Evolutionary conservation across 2,888 invertebrate genomes (phyloP).

Genomic region (Diplolepis rosae): DNA sequence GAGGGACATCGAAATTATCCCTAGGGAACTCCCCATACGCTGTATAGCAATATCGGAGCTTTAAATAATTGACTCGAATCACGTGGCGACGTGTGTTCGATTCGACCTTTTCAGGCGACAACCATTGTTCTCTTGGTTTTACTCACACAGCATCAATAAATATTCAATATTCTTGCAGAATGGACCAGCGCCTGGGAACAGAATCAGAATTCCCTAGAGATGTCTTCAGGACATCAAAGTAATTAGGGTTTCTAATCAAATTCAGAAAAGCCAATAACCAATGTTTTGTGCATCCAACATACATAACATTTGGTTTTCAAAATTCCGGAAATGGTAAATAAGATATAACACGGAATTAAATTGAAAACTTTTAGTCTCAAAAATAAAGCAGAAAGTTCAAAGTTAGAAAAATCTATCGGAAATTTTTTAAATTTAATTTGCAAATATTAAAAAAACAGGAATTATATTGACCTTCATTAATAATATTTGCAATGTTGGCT

Average conservation of each 20-base stretch:
- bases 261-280: slow-evolving; percentile 9
- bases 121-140: slow-evolving; percentile 13
- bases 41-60: slow-evolving; percentile 23
- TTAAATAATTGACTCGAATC: slow-evolving; percentile 26
- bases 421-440: too few relatives aligned
- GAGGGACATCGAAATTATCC: slow-evolving; percentile 14
- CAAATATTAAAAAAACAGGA: too few relatives aligned
- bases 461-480: too few relatives aligned
- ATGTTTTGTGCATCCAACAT: too few relatives aligned
- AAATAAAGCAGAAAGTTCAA: too few relatives aligned
- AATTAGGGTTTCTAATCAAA: slow-evolving; percentile 24
- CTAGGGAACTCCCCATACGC: slow-evolving; percentile 20
- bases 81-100: slow-evolving; percentile 17
- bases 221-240: neutral
- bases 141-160: slow-evolving; percentile 4
- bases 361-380: too few relatives aligned
- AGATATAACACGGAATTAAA: too few relatives aligned
- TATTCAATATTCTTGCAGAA: slow-evolving; percentile 2
- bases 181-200: neutral
- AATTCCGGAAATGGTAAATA: too few relatives aligned
- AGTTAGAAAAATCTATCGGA: too few relatives aligned
- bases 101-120: slow-evolving; percentile 1
- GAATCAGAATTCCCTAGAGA: neutral
- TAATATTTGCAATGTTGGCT: too few relatives aligned
- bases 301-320: too few relatives aligned